Evolutionary conservation across 64 coral and sea anemone genomes (phyloP), one percentile per base, ranked within the genome.

Genomic region (Stylophora pistillata): DNA sequence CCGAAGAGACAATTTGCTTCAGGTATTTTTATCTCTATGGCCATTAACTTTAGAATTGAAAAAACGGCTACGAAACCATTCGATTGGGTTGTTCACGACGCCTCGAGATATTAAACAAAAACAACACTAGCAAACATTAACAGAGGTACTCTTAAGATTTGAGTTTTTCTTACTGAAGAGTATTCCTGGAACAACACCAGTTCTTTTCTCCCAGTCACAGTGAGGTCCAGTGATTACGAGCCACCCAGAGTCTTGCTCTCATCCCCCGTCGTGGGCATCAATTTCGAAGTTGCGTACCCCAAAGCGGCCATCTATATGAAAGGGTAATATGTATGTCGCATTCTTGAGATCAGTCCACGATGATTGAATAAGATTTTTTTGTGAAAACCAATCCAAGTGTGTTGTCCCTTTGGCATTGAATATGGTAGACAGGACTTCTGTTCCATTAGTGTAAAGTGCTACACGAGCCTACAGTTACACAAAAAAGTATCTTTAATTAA

Each of bases 291-390:
- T 72, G 23, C 85, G 70, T 15, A 41, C 28, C n/a, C 30, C 17
- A 27, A 0, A 0, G n/a, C 10, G 29, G 30, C 85, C 85, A 58
- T 15, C 47, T 5, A 87, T 32, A 7, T 55, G 37, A 87, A 87
- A 87, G 16, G 71, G n/a, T 12, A 33, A 54, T 11, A 74, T 5
- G 37, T 25, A 30, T 9, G 2, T 64, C 5, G 53, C 52, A 15
- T n/a, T 74, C 62, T 58, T 87, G 5, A 87, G 71, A n/a, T 87
- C 85, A 18, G 0, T 74, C 85, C 85, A 87, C 12, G 85, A 70
- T 20, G 85, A 87, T 23, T 11, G 56, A 63, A 87, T 15, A 10
- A 87, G 85, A 11, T 52, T 74, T 11, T 16, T 5, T 68, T 87
- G 28, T 13, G 69, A 73, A 59, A 74, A 87, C 85, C 85, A 87